Evolutionary conservation across 1,140 invertebrate genomes (phyloP), one percentile per base, ranked within the genome.

Genomic region (Drosophila kanapiae): DNA sequence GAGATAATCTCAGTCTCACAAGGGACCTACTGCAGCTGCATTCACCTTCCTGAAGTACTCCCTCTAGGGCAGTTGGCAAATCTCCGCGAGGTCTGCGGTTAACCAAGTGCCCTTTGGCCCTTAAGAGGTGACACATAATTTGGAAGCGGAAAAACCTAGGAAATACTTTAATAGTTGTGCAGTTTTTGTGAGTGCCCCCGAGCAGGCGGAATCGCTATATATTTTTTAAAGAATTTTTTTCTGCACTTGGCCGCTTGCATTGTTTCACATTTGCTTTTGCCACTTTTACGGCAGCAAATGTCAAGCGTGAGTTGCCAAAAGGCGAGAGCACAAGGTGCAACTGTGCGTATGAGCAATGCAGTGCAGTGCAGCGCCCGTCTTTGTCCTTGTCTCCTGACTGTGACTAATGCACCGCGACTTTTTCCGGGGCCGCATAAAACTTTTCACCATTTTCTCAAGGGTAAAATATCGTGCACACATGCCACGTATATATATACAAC

Each of bases 321-420:
- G 61, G 56, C 49, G 69, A 74, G 54, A 43, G 48, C 47, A 72
- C 59, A 58, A 74, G 69, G 79, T 80, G 76, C 80, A 87, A 82
- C 83, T 74, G 76, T 87, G 83, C 83, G 83, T 86, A 86, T 86
- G 77, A 75, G 84, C 80, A 80, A 84, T 72, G 72, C 59, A 45
- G 16, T 35, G 38, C 56, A 16, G 23, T n/a, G 47, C 38, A 78
- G 64, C 11, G 35, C 14, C 18, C 29, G 14, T 54, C 79, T 80
- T 88, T 88, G 80, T 88, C 57, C 63, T 67, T 86, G 84, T 64
- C 57, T 65, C 40, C 54, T 74, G 80, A 86, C 70, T 87, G 80
- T 83, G 85, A 82, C 83, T 86, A 86, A 87, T 83, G 76, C 80
- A 70, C 61, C 68, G 70, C 65, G 61, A 82, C 79, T 81, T 79